Evolutionary conservation across 2,888 invertebrate species (phyloP), one percentile per base, ranked within the genome.

Genomic region (Dromius quadrimaculatus): DNA sequence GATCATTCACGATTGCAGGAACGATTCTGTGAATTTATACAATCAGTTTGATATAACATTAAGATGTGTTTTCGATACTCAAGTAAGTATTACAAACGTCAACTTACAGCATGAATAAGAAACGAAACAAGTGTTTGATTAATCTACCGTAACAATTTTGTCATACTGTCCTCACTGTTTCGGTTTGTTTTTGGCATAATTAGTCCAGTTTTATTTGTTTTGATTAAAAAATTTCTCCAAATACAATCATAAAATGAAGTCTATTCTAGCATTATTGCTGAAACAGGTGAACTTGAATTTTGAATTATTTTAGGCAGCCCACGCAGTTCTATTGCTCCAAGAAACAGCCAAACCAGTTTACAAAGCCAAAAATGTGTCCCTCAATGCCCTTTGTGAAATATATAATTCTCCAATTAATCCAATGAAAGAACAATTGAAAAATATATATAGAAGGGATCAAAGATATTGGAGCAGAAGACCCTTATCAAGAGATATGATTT

Each of bases 1-100:
- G 88, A 88, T 96, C 66, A 92, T 95, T 78, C 96, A 97, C 81
- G 96, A 97, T 81, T 96, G 95, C 79, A 88, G 95, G 73, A 95
- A 94, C 82, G 95, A 95, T 84, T 93, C 95, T 71, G 91, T 92
- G 50, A 95, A 94, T 84, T 87, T 97, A 75, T 91, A 89, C 83
- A 88, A 89, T 80, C 95, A 96, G 80, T 95, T 91, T 85, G 92
- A 92, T 75, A 92, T 96, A 74, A 88, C 90, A 64, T 83, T 96
- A 76, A 87, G 87, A 73, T 92, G 92, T 83, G 93, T 97, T 61
- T 96, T 97, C 81, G 96, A 97, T 81, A 96, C 96, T 32, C 96
- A 94, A 84, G 89, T 88, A 80, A 76, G 78, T 17, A 50, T 28
- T 13, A 11, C 5, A 47, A n/a, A n/a, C n/a, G n/a, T n/a, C n/a